phyloP scores from a whole-genome alignment of 2,113 vertebrate genomes.

The Takifugu flavidus region DNA sequence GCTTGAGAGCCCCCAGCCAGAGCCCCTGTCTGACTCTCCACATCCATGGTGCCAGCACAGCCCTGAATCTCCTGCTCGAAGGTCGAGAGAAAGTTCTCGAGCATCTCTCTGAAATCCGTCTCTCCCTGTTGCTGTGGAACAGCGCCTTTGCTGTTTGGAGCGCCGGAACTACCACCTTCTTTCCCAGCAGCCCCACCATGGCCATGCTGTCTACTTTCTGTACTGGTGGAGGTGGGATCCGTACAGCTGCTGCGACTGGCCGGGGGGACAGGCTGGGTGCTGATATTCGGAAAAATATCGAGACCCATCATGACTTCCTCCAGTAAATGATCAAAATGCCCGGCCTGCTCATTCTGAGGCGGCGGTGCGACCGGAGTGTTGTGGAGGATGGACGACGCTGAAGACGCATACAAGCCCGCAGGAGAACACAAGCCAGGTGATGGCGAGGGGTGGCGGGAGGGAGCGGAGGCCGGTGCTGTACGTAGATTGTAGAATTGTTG shows the following conservation, averaged over 20 bases:
- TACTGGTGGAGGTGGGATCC: background rate
- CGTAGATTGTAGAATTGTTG: background rate
- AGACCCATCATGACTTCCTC: constrained; percentile 69
- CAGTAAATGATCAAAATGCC: constrained; percentile 60
- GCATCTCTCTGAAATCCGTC: constrained; percentile 52
- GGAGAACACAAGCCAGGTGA: constrained; percentile 8
- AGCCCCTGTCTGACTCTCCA: background rate
- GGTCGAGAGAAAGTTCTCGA: constrained; percentile 64
- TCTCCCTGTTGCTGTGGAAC: constrained; percentile 44
- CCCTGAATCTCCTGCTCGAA: constrained; percentile 52
- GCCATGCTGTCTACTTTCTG: background rate
- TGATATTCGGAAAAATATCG: constrained; percentile 44
- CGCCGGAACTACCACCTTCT: background rate
- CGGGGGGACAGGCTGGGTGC: background rate
- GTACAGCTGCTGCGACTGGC: background rate
- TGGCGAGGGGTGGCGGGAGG: constrained; percentile 3
- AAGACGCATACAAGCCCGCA: background rate
- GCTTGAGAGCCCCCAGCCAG: background rate
- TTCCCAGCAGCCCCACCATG: background rate
- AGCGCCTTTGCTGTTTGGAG: background rate
- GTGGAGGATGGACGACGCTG: constrained; percentile 24
- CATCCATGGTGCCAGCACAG: constrained; percentile 3
- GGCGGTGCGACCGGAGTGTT: constrained; percentile 10
- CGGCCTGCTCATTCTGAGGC: constrained; percentile 19
- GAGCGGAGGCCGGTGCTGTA: background rate